Base-by-base conservation (phyloP, 2,113 vertebrate species). In the Lampris incognitus region DNA sequence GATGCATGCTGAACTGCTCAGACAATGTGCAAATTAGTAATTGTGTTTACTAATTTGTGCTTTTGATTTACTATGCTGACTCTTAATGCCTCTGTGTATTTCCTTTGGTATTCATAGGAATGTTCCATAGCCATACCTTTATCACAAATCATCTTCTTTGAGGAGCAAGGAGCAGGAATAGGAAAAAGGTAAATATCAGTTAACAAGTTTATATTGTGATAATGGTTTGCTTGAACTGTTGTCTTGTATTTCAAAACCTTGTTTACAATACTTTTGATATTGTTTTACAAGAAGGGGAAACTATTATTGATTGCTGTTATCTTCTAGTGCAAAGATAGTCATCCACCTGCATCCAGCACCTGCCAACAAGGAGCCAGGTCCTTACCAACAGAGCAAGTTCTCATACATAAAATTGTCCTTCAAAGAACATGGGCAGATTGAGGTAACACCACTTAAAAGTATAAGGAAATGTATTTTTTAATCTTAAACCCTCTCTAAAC, bases 381-480 rank as follows among this genome's bases (percentile, higher is more conserved):
- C 97, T 0, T 98, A 98, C 88, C 97, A 98, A 90, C 94, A 92
- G 44, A 98, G 98, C 94, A 98, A 96, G 86, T 98, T 95, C 70
- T 95, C 97, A 58, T 96, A 95, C 52, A 93, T 99, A 86, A 98
- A 97, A 72, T 90, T 99, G 75, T 98, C 98, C 62, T 99, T 99
- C 92, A 98, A 96, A 91, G 97, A 99, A 72, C 98, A 99, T 74
- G 98, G 97, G 1, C 97, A 99, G 90, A 99, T 99, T 78, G 97
- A 99, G 94, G 98, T 98, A 87, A 3, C 48, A 11, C 2, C n/a
- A 1, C 6, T 44, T 3, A n/a, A 6, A 4, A 3, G 37, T 37
- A 54, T 3, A 62, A 0, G 9, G 38, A 2, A 42, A 57, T 5
- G 1, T 5, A 4, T 46, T 11, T 13, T 40, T 49, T 67, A 24